Conservation (phyloP, 2,113 vertebrate species). For the Bubo blakistoni region DNA sequence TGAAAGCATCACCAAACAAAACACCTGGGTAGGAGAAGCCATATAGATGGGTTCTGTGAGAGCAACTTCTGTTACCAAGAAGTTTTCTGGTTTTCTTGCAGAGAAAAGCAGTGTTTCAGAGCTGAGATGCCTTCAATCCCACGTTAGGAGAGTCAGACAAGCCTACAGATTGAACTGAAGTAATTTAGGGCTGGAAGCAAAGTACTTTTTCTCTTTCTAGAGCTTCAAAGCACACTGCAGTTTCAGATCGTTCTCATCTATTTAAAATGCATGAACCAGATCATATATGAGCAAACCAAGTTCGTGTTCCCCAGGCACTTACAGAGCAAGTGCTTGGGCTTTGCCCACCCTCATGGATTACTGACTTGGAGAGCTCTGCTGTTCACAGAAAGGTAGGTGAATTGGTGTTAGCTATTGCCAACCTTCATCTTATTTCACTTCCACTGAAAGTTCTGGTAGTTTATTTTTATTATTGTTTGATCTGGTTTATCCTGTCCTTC, state of each 20-base stretch:
- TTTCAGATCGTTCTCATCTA: not conserved
- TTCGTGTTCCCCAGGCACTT: not conserved
- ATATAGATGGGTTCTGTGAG: not conserved
- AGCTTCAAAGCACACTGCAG: fast-evolving
- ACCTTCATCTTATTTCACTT: not conserved
- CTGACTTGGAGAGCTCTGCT: not conserved
- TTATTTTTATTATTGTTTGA: not conserved
- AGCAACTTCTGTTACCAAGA: not conserved
- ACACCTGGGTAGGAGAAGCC: not conserved
- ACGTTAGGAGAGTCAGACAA: not conserved
- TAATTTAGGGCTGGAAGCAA: not conserved
- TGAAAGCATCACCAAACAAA: not conserved
- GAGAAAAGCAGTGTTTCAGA: not conserved
- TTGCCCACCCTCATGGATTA: not conserved
- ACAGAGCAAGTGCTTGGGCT: not conserved
- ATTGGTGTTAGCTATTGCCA: not conserved
- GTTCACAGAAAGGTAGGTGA: not conserved
- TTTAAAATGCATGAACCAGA: not conserved
- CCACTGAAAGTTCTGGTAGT: not conserved
- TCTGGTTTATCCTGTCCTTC: not conserved
- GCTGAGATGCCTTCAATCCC: not conserved
- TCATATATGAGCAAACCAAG: fast-evolving
- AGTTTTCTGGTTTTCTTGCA: not conserved
- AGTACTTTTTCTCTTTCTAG: not conserved
- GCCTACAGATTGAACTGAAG: not conserved